Evolutionary conservation across 1,140 invertebrate genomes (phyloP).

Genomic region (Caenorhabditis elegans): DNA sequence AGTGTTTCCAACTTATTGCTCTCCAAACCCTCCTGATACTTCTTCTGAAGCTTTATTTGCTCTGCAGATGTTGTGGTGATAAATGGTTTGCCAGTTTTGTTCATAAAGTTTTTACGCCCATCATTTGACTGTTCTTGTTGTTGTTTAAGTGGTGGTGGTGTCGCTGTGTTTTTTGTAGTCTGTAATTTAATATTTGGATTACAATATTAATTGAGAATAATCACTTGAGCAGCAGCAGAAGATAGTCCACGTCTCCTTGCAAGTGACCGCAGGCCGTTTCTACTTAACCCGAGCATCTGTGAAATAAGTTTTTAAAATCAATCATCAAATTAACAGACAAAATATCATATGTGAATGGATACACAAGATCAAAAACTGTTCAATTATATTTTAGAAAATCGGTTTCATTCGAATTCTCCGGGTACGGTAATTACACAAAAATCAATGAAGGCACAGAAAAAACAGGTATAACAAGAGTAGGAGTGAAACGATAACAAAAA

Average conservation of each 20-base stretch:
- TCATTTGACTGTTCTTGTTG: background rate
- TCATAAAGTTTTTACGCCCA: background rate
- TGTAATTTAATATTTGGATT: background rate
- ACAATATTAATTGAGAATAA: no score
- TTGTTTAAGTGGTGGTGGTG: background rate
- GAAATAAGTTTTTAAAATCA: background rate
- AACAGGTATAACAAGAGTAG: constrained; percentile 14
- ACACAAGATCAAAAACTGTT: background rate
- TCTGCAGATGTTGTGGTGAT: background rate
- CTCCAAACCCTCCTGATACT: background rate
- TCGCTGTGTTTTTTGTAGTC: background rate
- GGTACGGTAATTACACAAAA: background rate
- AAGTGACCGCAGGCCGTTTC: background rate
- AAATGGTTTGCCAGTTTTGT: background rate
- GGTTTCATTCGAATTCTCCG: background rate
- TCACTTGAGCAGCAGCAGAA: background rate
- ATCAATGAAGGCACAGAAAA: background rate
- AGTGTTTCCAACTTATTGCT: background rate
- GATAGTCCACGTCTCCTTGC: background rate
- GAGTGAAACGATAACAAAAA: background rate
- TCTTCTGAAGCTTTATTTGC: background rate
- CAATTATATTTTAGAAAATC: background rate
- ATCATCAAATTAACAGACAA: no score
- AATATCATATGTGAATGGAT: no score
- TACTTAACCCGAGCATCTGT: constrained; percentile 10